Percentiles rank a stretch among this genome's conserved stretches.
phyloP scores from a whole-genome alignment of 2,113 vertebrate species.

The Pomatostomus ruficeps region DNA sequence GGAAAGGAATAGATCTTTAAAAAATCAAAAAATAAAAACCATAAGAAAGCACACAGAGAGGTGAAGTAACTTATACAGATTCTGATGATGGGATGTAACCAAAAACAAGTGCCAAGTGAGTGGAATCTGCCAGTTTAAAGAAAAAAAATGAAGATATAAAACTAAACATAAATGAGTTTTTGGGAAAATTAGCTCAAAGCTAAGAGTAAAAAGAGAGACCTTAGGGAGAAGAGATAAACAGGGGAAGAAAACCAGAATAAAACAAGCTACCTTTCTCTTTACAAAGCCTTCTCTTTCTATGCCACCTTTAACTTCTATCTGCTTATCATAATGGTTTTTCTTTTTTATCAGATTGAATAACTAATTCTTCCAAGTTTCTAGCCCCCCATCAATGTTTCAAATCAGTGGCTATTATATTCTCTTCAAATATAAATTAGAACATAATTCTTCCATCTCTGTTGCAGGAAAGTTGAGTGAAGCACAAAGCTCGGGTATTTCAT shows the following conservation, averaged over 20 bases:
- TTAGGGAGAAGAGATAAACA: accelerated
- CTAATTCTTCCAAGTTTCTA: neutral
- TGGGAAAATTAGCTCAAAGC: neutral
- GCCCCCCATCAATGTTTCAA: neutral
- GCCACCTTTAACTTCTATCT: neutral
- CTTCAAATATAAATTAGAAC: neutral
- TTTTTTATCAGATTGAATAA: neutral
- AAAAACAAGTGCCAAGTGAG: neutral
- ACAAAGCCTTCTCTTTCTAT: neutral
- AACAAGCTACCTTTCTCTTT: neutral
- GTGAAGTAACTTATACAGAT: neutral
- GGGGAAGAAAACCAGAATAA: neutral
- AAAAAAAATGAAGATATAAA: neutral
- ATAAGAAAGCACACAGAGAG: neutral
- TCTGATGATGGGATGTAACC: neutral
- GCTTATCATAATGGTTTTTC: neutral
- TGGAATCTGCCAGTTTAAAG: neutral
- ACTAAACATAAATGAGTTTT: neutral
- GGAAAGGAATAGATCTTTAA: neutral
- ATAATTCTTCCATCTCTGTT: neutral
- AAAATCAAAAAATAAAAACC: neutral
- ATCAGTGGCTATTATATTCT: neutral
- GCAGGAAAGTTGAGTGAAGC: neutral
- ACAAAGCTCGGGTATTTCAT: neutral
- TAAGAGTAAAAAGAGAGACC: neutral